Conservation (phyloP, 2,113 vertebrate species). For the Phylloscopus trochilus region DNA sequence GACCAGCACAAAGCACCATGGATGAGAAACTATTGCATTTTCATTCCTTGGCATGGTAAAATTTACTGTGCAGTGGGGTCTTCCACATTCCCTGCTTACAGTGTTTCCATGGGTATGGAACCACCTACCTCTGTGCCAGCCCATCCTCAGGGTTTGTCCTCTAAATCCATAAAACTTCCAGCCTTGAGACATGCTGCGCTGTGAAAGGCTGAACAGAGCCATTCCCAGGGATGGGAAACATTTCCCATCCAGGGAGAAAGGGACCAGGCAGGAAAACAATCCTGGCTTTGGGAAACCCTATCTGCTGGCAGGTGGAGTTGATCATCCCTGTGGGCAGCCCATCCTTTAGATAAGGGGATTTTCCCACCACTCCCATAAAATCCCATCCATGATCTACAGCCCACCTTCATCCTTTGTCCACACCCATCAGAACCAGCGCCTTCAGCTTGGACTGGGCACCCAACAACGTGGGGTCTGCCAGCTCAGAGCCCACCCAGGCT, state of each 20-base stretch:
- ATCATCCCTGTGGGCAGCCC: neutral
- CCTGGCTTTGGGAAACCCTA: neutral
- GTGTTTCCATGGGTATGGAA: neutral
- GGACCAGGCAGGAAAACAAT: neutral
- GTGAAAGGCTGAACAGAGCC: neutral
- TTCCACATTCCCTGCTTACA: neutral
- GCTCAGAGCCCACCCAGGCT: neutral
- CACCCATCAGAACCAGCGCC: accelerated
- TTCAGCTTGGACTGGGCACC: neutral
- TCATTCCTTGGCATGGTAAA: neutral
- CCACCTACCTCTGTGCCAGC: neutral
- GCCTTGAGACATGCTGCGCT: neutral
- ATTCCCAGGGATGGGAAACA: neutral
- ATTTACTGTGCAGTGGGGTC: neutral
- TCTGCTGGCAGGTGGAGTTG: neutral
- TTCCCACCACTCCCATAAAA: neutral
- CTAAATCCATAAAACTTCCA: neutral
- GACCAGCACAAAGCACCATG: neutral
- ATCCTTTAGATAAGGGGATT: neutral
- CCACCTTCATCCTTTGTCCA: neutral
- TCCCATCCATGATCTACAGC: neutral
- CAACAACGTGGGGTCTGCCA: accelerated
- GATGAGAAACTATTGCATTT: neutral
- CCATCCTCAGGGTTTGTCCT: neutral
- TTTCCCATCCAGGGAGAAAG: neutral